Conservation (phyloP, 2,797 vertebrate genomes). For the Crocodylus rhombifer region DNA sequence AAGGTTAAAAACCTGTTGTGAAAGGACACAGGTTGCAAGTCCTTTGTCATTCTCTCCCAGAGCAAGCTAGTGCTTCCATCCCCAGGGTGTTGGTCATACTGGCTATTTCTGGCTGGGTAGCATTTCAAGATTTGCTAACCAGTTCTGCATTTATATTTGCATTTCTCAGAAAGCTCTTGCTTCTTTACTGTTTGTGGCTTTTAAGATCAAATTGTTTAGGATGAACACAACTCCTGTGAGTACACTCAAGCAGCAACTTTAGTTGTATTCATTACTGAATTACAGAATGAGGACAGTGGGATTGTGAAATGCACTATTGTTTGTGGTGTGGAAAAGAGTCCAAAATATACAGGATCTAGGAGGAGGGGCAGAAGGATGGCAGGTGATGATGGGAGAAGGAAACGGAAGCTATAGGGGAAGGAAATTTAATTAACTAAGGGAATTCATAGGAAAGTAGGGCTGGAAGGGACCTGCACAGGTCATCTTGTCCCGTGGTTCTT, state of each 20-base stretch:
- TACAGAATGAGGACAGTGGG: background rate
- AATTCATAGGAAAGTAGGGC: background rate
- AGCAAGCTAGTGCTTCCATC: no score
- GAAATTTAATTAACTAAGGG: background rate
- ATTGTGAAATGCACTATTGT: background rate
- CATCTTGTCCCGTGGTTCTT: no score
- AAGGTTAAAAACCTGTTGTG: no score
- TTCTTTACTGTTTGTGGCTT: background rate
- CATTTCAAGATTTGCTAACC: background rate
- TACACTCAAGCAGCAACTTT: background rate
- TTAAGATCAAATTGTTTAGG: accelerated
- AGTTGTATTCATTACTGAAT: accelerated
- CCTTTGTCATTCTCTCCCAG: no score
- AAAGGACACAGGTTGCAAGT: no score
- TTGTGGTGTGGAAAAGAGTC: background rate
- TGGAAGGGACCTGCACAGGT: no score
- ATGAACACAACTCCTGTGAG: background rate
- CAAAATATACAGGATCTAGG: background rate
- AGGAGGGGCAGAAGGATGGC: background rate
- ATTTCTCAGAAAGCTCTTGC: background rate
- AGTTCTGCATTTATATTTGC: background rate
- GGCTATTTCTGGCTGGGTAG: no score
- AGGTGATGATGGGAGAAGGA: background rate
- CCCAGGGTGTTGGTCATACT: no score
- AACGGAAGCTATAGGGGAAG: background rate